Conservation (phyloP, 1,140 invertebrate genomes). For the Sycobia sp. region DNA sequence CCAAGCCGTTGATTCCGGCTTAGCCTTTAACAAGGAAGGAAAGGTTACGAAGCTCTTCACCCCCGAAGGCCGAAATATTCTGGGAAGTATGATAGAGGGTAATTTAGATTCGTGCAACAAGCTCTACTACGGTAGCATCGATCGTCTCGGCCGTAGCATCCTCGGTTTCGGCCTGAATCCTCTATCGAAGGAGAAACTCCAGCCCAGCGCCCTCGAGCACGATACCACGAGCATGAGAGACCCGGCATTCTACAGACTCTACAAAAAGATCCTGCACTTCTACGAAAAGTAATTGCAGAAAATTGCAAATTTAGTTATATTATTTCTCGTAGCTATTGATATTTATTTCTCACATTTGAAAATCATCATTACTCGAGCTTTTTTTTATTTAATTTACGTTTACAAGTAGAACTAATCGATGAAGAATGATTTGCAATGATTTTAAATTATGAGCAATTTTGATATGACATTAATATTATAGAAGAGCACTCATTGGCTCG, state of each 20-base stretch:
- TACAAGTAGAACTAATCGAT: too few relatives aligned
- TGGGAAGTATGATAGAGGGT: constrained; percentile 72
- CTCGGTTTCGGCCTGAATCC: constrained; percentile 50
- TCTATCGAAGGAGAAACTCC: constrained; percentile 44
- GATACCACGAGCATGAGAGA: constrained; percentile 58
- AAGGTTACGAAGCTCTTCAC: constrained; percentile 50
- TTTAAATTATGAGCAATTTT: too few relatives aligned
- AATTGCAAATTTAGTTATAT: too few relatives aligned
- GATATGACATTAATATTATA: too few relatives aligned
- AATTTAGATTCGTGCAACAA: constrained; percentile 69
- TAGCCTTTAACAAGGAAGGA: constrained; percentile 56
- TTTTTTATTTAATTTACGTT: too few relatives aligned
- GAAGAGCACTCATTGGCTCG: too few relatives aligned
- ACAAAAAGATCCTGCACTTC: constrained; percentile 58
- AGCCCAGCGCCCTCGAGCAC: constrained; percentile 52
- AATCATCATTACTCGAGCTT: too few relatives aligned
- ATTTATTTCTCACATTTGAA: too few relatives aligned
- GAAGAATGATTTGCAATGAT: too few relatives aligned
- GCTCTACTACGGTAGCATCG: constrained; percentile 65
- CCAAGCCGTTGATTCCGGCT: constrained; percentile 70
- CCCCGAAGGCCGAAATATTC: constrained; percentile 61
- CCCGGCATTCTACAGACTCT: constrained; percentile 61
- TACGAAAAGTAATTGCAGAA: constrained; percentile 51
- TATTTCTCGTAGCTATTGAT: too few relatives aligned
- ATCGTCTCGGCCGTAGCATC: constrained; percentile 49